phyloP scores from a whole-genome alignment of 2,797 vertebrate species.

The Sylvia borin region DNA sequence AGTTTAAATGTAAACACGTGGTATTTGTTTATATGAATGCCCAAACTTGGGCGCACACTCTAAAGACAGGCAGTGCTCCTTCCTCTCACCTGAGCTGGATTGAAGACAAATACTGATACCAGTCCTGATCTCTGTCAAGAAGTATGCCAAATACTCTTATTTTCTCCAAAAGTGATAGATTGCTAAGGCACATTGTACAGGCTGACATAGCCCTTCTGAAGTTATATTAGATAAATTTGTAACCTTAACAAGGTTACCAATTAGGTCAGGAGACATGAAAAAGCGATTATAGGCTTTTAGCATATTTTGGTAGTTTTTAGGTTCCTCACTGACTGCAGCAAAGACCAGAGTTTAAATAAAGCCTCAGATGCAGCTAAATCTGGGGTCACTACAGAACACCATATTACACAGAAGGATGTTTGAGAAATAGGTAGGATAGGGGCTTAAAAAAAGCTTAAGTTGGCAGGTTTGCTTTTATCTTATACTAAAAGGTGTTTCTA shows the following conservation, averaged over 20 bases:
- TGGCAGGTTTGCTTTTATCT: neutral
- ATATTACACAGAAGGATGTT: neutral
- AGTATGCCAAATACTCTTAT: neutral
- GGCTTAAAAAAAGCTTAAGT: neutral
- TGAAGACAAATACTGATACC: neutral
- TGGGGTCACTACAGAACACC: neutral
- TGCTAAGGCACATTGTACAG: neutral
- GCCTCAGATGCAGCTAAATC: neutral
- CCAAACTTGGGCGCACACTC: neutral
- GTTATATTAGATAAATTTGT: neutral
- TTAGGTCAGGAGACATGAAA: neutral
- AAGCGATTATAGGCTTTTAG: neutral
- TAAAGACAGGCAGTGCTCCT: neutral
- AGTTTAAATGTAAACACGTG: neutral
- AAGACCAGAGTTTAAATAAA: neutral
- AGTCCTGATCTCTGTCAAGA: neutral
- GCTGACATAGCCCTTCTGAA: neutral
- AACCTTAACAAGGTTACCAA: neutral
- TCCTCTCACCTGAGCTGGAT: neutral
- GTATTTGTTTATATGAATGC: neutral
- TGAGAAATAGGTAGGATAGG: neutral
- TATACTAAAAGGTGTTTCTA: neutral
- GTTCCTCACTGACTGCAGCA: neutral
- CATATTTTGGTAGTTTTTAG: neutral
- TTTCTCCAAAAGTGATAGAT: neutral